Evolutionary conservation across 53 echinoderm and acorn worm species (phyloP), one percentile per base, ranked within the genome.

Genomic region (Holothuria leucospilota): DNA sequence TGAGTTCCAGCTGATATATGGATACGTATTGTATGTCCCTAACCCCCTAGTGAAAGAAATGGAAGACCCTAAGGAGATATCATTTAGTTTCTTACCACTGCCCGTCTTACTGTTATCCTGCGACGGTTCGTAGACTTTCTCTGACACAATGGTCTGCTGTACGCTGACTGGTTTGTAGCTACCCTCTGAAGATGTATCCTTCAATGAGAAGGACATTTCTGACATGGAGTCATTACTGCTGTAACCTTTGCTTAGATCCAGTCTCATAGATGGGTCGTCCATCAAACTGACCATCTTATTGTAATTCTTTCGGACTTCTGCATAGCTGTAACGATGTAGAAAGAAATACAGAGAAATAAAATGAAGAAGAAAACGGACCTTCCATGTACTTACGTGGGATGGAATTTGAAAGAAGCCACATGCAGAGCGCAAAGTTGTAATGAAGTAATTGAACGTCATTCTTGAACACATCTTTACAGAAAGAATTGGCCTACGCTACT

Each of bases 221-320:
- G 75, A 75, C 75, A 75, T 46, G 51, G 38, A 75, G 5, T 27
- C 51, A 52, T 49, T 75, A 30, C 41, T 71, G 46, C 24, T 49
- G 20, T 49, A 51, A 26, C 75, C 49, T 21, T 75, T 90, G 28
- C 89, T 89, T 2, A 93, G 93, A 23, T 91, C 94, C 4, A 87
- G 89, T 0, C 89, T 88, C 16, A 89, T 89, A 81, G 86, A 86
- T 51, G 88, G 89, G 81, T 93, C 94, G 29, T 95, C 95, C 9
- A 85, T 91, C 72, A 96, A 69, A 60, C 82, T 87, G 62, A 96
- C 62, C 69, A 92, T 92, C 46, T 84, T 86, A 85, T 92, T 94
- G 64, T 89, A 84, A 62, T 92, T 86, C 40, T 84, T 90, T 29
- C 96, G 87, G 1, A 96, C 94, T 62, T 96, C 96, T 10, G 96